Conservation (phyloP, 64 coral and sea anemone species). For the Stylophora pistillata region DNA sequence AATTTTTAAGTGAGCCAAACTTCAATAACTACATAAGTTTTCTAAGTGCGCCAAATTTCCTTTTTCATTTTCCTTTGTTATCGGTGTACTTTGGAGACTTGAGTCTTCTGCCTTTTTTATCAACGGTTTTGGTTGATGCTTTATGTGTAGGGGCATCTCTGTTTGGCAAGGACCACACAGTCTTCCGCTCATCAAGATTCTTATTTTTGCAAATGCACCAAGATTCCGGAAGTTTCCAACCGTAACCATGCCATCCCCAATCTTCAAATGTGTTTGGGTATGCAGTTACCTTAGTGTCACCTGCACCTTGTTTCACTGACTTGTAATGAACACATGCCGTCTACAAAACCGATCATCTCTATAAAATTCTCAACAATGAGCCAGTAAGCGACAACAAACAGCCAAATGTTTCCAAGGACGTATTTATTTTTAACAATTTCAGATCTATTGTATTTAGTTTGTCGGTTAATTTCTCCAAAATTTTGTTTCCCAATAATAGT, state of each 20-base stretch:
- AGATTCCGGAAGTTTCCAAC: background rate
- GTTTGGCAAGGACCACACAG: background rate
- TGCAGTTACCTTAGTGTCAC: background rate
- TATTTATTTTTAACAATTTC: too few species aligned
- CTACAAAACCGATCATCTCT: too few species aligned
- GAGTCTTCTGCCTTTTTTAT: background rate
- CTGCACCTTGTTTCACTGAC: background rate
- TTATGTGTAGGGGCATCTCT: background rate
- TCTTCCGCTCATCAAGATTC: background rate
- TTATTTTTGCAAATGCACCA: conserved; percentile 8
- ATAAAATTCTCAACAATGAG: too few species aligned
- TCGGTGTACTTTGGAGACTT: background rate
- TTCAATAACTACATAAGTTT: too few species aligned
- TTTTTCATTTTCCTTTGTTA: background rate
- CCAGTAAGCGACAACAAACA: too few species aligned
- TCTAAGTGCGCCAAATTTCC: too few species aligned
- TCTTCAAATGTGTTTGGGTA: background rate
- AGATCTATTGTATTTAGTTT: too few species aligned
- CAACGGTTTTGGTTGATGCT: background rate
- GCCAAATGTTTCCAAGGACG: too few species aligned
- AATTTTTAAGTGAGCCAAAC: too few species aligned
- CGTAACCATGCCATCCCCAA: conserved; percentile 39
- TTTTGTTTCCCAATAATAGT: too few species aligned
- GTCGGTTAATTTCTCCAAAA: too few species aligned
- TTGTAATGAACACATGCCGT: conserved; percentile 47